Evolutionary conservation across 2,888 invertebrate species (phyloP).

Genomic region (Stenolophus ochropezus): DNA sequence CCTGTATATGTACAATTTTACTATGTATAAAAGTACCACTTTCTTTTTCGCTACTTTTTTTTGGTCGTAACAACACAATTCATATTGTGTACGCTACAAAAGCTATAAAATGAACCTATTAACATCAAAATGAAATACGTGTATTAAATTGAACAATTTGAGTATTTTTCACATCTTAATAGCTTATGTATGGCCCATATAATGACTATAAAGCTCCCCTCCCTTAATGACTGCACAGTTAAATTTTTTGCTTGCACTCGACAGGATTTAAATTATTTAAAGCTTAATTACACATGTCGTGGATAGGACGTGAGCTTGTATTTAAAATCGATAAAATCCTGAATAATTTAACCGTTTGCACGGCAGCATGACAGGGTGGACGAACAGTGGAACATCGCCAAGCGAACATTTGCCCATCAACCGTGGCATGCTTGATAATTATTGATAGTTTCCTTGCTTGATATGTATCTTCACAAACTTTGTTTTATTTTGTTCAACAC

Average conservation of each 20-base stretch:
- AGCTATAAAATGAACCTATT: not conserved
- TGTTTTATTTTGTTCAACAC: not conserved
- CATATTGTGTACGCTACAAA: not conserved
- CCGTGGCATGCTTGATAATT: constrained; percentile 14
- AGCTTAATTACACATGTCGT: constrained; percentile 52
- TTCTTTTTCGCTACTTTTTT: no score
- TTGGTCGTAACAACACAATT: no score
- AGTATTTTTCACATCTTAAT: not conserved
- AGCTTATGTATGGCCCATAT: not conserved
- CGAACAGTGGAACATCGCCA: not conserved
- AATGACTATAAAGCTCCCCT: not conserved
- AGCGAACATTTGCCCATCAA: not conserved
- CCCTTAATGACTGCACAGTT: constrained; percentile 24
- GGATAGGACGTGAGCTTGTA: constrained; percentile 38
- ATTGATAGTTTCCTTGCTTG: constrained; percentile 26
- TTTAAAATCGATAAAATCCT: constrained; percentile 46
- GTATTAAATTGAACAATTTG: not conserved
- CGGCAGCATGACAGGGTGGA: not conserved
- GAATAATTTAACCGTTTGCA: constrained; percentile 39
- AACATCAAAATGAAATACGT: not conserved
- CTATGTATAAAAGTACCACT: no score
- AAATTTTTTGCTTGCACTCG: constrained; percentile 36
- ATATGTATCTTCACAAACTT: constrained; percentile 32
- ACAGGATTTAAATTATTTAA: constrained; percentile 49
- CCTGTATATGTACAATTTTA: no score